Evolutionary conservation across 2,797 vertebrate genomes (phyloP).

Genomic region (Trichosurus vulpecula): DNA sequence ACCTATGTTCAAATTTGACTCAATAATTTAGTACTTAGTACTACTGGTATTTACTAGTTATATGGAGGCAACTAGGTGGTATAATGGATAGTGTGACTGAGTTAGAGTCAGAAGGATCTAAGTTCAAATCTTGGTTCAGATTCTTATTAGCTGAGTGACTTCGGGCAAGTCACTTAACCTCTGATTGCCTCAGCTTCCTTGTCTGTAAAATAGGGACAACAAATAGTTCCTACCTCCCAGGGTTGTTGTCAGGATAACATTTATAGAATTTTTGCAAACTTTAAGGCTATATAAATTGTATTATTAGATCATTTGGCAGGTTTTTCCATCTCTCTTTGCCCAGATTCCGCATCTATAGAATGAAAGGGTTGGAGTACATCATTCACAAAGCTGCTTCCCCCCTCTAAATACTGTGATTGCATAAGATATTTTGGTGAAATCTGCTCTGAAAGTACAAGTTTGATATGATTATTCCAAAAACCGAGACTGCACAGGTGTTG

Average conservation of each 20-base stretch:
- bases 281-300: background rate
- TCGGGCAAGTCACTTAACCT: background rate
- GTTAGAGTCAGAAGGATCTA: background rate
- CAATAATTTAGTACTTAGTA: background rate
- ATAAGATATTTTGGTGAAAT: background rate
- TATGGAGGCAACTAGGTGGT: background rate
- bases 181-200: background rate
- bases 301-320: background rate
- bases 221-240: background rate
- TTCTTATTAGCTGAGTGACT: background rate
- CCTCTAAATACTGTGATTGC: background rate
- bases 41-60: background rate
- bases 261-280: background rate
- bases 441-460: slow-evolving; percentile 14
- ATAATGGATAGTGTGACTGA: background rate
- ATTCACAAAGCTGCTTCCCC: background rate
- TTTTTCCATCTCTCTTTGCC: background rate
- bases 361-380: background rate
- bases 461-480: background rate
- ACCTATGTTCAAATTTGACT: background rate
- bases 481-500: slow-evolving; percentile 21
- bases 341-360: background rate
- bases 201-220: background rate
- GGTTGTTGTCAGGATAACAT: background rate
- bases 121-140: background rate